These are phyloP conservation scores for Labroides dimidiatus DNA, from an alignment of 2,797 vertebrate genomes.

Conservation along the genomic window DNA sequence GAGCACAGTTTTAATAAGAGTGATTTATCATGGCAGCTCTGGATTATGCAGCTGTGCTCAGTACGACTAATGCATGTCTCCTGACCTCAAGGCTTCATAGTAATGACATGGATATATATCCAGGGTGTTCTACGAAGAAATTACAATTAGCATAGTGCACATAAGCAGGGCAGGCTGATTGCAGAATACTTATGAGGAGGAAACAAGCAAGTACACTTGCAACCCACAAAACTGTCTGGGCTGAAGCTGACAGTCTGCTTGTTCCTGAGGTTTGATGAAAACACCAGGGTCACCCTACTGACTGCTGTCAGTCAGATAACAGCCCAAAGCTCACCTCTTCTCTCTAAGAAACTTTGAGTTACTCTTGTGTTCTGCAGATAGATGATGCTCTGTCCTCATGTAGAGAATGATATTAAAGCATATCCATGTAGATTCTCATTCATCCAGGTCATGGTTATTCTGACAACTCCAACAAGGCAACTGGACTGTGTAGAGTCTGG, in stretches of 20 bases:
- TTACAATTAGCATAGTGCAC: neutral
- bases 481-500: too few relatives aligned
- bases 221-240: neutral
- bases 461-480: too few relatives aligned
- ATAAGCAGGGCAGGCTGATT: neutral
- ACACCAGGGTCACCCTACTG: neutral
- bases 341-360: too few relatives aligned
- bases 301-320: too few relatives aligned
- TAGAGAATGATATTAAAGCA: too few relatives aligned
- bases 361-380: too few relatives aligned
- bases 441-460: too few relatives aligned
- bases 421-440: too few relatives aligned
- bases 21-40: conserved; percentile 3
- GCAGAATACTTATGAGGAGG: neutral
- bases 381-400: too few relatives aligned
- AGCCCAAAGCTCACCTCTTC: too few relatives aligned
- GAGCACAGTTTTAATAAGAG: too few relatives aligned
- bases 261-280: neutral
- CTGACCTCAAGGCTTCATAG: neutral
- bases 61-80: neutral
- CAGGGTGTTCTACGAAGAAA: neutral
- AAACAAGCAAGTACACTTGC: conserved; percentile 5
- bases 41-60: neutral
- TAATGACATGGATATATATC: neutral
- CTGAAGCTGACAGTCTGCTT: neutral